Evolutionary conservation across 2,888 invertebrate genomes (phyloP), one percentile per base, ranked within the genome.

Genomic region (Meteorus cinctellus): DNA sequence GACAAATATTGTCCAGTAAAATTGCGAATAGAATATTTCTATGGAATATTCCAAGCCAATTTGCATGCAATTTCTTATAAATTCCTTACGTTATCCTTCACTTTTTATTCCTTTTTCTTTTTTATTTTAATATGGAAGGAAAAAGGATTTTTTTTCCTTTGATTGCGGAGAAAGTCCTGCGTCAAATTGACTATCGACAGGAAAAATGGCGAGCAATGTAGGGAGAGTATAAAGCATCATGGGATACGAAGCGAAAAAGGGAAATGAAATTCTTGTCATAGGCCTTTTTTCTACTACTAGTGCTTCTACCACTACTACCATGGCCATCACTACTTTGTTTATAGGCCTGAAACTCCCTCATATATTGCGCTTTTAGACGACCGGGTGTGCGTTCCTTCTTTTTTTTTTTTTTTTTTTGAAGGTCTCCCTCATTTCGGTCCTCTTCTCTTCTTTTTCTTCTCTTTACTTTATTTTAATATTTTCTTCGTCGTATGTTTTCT

Each of bases 261-360:
- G 84, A 84, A 84, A 85, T 85, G 83, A 85, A 85, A 85, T 85
- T 84, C 84, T 81, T 81, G 81, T 81, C 81, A 74, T 81, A 82
- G 81, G 81, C 78, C 55, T 55, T 55, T 24, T 55, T 19, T 55
- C 19, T 24, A 55, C 55, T 55, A 8, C 19, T 19, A 24, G 19
- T 55, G n/a, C 5, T 55, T 2, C 12, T 12, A 41, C 12, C 41
- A 41, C 41, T 12, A 55, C 55, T 55, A 19, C 19, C 19, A 55
- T n/a, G n/a, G 19, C 4, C 8, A 55, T 8, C 24, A 55, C 19
- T 16, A 48, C 55, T 55, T 19, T 55, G 19, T 55, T 24, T 55
- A 19, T 55, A 19, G 55, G n/a, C 19, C 74, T 48, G 60, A 51
- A 76, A 79, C 78, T 77, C 77, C 78, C 77, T 77, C 78, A 62